Base-by-base conservation (phyloP, 1,140 invertebrate genomes). In the Pseudoatta argentina region DNA sequence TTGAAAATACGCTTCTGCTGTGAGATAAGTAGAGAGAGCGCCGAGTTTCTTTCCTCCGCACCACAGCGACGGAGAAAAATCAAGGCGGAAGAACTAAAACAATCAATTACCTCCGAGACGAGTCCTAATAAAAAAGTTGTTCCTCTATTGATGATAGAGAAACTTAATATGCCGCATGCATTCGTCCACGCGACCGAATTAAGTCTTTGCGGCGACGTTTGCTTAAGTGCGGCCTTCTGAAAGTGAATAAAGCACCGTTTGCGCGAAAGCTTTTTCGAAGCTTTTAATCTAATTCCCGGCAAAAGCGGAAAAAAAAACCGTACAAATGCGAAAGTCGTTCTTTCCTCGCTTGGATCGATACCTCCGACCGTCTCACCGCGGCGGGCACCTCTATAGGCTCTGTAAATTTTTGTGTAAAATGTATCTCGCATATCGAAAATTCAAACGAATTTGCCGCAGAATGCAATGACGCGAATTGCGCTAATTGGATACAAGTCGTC, bases 401-500 rank as follows among this genome's bases (percentile, higher is more conserved):
- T 55, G 44, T 18, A 24, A 44, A 64, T 81, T 82, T 44, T 34
- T 55, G 16, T 34, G 18, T 44, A 72, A 72, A 72, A 57, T 44
- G 21, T 51, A 71, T 51, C 64, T 67, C 39, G 66, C 39, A 21
- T 61, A 51, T 83, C 55, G 79, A 83, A 75, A 73, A 83, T 75
- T 75, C 55, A 61, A 83, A 59, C 67, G 79, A 73, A 73, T 61
- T 73, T 61, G 55, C 61, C 71, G 79, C 55, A 48, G n/a, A 55
- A 34, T 27, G 79, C 79, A 51, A 83, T 83, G 71, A 83, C 79
- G 72, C 69, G 55, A 44, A 83, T 69, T 34, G 55, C 69, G 57
- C 55, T 83, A 83, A 83, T 83, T 83, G 79, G 69, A 83, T 83
- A 83, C 79, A 83, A 73, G 79, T 83, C 39, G 55, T 53, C 79